Conservation (phyloP, 2,888 invertebrate species). For the Perdita meconis region DNA sequence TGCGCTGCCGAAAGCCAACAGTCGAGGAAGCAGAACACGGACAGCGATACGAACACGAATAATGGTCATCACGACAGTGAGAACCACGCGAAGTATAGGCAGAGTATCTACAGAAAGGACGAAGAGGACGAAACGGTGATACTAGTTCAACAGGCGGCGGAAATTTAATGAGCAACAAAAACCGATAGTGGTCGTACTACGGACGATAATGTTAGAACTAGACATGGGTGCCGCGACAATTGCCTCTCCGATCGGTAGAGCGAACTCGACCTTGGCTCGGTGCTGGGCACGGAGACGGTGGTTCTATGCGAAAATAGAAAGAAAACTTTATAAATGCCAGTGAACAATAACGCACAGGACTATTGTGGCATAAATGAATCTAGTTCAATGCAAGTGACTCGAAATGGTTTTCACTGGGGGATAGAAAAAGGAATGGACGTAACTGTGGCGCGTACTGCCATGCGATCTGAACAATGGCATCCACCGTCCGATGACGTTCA, state of each 20-base stretch:
- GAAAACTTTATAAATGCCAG: slow-evolving; percentile 67
- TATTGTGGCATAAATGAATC: slow-evolving; percentile 67
- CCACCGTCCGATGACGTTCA: slow-evolving; percentile 81
- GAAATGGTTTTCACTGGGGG: slow-evolving; percentile 81
- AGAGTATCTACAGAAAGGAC: slow-evolving; percentile 77
- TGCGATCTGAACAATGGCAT: slow-evolving; percentile 80
- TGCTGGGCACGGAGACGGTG: slow-evolving; percentile 59
- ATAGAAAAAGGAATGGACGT: slow-evolving; percentile 72
- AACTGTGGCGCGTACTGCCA: slow-evolving; percentile 74
- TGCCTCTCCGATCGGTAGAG: slow-evolving; percentile 78
- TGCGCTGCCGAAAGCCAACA: slow-evolving; percentile 80
- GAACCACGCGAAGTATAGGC: slow-evolving; percentile 75
- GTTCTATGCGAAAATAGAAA: slow-evolving; percentile 64
- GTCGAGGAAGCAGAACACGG: slow-evolving; percentile 75
- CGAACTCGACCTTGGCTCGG: slow-evolving; percentile 65
- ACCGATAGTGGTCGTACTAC: slow-evolving; percentile 52
- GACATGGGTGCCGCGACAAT: slow-evolving; percentile 78
- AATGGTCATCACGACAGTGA: slow-evolving; percentile 73
- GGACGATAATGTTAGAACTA: slow-evolving; percentile 64
- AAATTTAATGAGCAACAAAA: slow-evolving; percentile 63
- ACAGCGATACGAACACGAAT: slow-evolving; percentile 76
- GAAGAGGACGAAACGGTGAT: slow-evolving; percentile 73
- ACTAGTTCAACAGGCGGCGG: slow-evolving; percentile 69
- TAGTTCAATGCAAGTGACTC: slow-evolving; percentile 73
- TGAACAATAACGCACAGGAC: slow-evolving; percentile 75